phyloP scores from a whole-genome alignment of 2,113 vertebrate species.

The Mohoua ochrocephala region DNA sequence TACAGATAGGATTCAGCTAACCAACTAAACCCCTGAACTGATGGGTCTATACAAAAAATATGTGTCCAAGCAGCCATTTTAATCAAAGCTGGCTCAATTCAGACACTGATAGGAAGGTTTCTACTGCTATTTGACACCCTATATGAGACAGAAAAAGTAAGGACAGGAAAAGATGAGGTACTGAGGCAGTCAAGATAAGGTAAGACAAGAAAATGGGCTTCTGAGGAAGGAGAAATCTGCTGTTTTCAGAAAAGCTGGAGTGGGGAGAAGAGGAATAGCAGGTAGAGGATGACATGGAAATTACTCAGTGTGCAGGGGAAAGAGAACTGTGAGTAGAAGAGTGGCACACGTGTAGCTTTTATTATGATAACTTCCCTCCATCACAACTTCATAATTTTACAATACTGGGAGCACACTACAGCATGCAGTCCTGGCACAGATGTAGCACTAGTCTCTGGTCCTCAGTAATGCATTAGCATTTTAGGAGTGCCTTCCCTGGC shows the following conservation, averaged over 20 bases:
- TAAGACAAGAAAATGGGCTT: background rate
- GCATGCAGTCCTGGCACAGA: background rate
- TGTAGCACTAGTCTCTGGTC: background rate
- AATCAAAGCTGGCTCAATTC: background rate
- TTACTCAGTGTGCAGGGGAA: background rate
- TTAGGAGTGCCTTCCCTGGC: background rate
- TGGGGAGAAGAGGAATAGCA: background rate
- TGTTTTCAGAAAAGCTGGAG: background rate
- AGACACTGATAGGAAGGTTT: background rate
- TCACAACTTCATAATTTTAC: background rate
- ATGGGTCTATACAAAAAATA: background rate
- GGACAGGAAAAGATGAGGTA: background rate
- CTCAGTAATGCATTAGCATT: background rate
- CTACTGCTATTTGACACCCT: background rate
- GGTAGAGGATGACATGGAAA: background rate
- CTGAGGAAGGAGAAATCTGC: background rate
- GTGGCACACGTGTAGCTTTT: fast-evolving
- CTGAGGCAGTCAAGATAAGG: background rate
- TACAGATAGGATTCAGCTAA: background rate
- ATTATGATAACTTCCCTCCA: background rate
- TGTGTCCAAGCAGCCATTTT: background rate
- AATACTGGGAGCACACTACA: background rate
- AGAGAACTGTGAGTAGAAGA: background rate
- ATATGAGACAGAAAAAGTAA: background rate
- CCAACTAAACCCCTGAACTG: background rate